Conservation (phyloP, 2,797 vertebrate species). For the Semotilus atromaculatus region DNA sequence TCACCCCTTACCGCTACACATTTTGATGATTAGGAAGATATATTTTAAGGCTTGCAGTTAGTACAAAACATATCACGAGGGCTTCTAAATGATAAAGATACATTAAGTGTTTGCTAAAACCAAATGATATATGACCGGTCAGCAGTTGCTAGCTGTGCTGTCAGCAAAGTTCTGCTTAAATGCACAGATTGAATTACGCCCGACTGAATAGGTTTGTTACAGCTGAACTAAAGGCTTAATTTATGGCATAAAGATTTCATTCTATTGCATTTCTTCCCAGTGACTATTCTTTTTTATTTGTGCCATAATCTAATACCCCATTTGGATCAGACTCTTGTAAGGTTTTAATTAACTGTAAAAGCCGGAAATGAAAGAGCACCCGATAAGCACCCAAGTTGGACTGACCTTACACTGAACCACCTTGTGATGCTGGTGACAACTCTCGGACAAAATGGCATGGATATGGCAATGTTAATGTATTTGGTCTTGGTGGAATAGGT, state of each 20-base stretch:
- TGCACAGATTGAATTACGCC: constrained; percentile 35
- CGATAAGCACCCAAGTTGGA: background rate
- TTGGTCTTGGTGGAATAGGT: too few relatives aligned
- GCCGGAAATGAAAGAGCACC: background rate
- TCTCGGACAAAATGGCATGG: too few relatives aligned
- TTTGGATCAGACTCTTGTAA: constrained; percentile 8
- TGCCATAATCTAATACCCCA: constrained; percentile 9
- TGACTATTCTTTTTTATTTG: background rate
- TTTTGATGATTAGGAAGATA: constrained; percentile 11
- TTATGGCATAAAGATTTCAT: constrained; percentile 19
- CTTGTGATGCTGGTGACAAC: background rate
- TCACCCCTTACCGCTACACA: background rate
- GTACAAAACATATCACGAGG: background rate
- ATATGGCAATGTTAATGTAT: too few relatives aligned
- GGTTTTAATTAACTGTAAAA: constrained; percentile 35
- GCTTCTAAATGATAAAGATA: constrained; percentile 28
- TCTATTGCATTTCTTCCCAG: background rate
- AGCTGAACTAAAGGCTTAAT: constrained; percentile 20
- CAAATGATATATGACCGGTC: constrained; percentile 34
- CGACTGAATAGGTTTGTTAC: constrained; percentile 10
- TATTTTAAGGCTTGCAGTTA: constrained; percentile 5
- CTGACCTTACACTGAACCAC: constrained; percentile 1
- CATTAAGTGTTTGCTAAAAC: constrained; percentile 22
- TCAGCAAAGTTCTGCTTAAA: constrained; percentile 45
- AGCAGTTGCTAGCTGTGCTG: constrained; percentile 18